phyloP scores from a whole-genome alignment of 2,797 vertebrate genomes.

The Rhynchotus rufescens region DNA sequence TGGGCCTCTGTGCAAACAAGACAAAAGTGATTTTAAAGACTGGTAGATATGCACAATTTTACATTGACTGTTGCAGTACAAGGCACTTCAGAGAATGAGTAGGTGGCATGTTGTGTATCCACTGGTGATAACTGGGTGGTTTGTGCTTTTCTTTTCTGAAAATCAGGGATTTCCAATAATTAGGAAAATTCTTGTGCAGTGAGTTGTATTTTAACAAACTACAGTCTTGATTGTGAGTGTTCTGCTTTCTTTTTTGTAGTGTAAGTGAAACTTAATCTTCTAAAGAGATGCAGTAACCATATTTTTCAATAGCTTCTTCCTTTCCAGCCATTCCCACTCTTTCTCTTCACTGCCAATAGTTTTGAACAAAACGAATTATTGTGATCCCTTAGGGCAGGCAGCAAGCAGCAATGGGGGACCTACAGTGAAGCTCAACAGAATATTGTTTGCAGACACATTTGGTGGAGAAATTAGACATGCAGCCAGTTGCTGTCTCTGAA shows the following conservation, averaged over 20 bases:
- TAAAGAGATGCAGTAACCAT: neutral
- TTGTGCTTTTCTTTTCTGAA: neutral
- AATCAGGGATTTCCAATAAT: neutral
- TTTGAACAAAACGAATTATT: conserved; percentile 13
- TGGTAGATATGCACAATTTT: neutral
- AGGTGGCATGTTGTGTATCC: neutral
- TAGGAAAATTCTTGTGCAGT: neutral
- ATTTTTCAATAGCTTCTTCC: conserved; percentile 14
- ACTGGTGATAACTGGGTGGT: neutral
- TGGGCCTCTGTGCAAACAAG: neutral
- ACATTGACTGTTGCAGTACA: neutral
- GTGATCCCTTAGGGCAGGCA: neutral
- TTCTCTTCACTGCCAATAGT: neutral
- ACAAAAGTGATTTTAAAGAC: neutral
- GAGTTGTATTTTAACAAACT: neutral
- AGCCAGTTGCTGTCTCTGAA: neutral
- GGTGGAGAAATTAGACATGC: neutral
- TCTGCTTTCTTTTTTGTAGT: neutral
- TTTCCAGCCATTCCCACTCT: neutral
- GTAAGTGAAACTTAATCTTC: conserved; percentile 23
- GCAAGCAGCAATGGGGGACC: neutral
- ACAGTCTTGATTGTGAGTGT: neutral
- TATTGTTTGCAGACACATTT: conserved; percentile 1
- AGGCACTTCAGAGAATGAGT: neutral
- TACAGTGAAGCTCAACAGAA: neutral